Conservation (phyloP, 2,888 invertebrate species). For the Dryadula phaetusa region DNA sequence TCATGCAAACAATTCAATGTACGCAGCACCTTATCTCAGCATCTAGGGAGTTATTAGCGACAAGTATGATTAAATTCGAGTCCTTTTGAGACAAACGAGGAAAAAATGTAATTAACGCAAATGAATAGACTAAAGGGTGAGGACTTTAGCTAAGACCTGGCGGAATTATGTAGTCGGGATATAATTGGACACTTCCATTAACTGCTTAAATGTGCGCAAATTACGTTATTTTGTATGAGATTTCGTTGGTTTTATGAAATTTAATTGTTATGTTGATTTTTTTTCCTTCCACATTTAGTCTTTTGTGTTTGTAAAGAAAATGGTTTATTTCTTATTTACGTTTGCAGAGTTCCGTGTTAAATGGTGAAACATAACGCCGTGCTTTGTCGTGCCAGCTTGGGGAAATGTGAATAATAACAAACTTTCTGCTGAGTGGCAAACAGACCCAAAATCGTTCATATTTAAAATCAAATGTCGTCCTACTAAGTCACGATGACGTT, state of each 20-base stretch:
- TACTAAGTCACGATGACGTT: no score
- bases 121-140: constrained; percentile 41
- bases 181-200: constrained; percentile 26
- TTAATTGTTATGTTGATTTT: neutral
- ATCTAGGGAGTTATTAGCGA: constrained; percentile 43
- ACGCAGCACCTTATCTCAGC: constrained; percentile 10
- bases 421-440: no score
- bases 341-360: no score
- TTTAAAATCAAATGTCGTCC: no score
- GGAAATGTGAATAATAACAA: no score
- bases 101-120: constrained; percentile 46
- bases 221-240: constrained; percentile 18
- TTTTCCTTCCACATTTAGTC: neutral
- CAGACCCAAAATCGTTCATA: no score
- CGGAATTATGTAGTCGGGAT: constrained; percentile 26
- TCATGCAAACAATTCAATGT: neutral
- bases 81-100: constrained; percentile 39
- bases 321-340: neutral
- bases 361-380: no score
- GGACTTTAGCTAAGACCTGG: constrained; percentile 23
- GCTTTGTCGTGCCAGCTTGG: no score
- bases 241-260: constrained; percentile 1
- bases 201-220: constrained; percentile 21
- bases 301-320: neutral
- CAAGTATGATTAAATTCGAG: constrained; percentile 42